Conservation (phyloP, 2,888 invertebrate genomes). For the Plebejus melissa region DNA sequence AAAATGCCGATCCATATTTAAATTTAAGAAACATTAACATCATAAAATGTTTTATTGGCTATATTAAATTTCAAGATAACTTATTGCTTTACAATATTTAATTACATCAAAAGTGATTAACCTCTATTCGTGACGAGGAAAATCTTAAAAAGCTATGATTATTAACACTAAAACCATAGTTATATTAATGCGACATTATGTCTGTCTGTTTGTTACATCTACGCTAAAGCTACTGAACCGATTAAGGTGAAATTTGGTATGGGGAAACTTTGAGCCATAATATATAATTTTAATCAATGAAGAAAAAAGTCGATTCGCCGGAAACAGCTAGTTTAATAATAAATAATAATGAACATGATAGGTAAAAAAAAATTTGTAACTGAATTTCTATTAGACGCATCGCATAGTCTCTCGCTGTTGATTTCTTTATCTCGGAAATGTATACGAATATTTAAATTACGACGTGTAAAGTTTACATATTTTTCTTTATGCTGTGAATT, state of each 20-base stretch:
- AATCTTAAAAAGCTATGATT: neutral
- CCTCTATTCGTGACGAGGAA: neutral
- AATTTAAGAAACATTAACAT: neutral
- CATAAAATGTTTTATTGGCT: neutral
- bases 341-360: neutral
- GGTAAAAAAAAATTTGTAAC: neutral
- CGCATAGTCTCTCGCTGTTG: neutral
- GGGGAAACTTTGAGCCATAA: too few species aligned
- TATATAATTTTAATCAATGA: too few species aligned
- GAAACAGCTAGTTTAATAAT: too few species aligned
- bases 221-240: too few species aligned
- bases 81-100: neutral
- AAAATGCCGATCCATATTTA: too few species aligned
- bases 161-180: neutral
- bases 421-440: neutral
- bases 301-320: too few species aligned
- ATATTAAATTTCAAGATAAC: neutral
- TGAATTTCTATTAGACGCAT: neutral
- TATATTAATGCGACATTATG: neutral
- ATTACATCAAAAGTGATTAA: slow-evolving; percentile 1
- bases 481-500: neutral
- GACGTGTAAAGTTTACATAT: neutral
- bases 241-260: too few species aligned
- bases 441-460: slow-evolving; percentile 1
- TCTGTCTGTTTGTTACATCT: too few species aligned